Conservation (phyloP, 2,888 invertebrate species). For the Zeuzera pyrina region DNA sequence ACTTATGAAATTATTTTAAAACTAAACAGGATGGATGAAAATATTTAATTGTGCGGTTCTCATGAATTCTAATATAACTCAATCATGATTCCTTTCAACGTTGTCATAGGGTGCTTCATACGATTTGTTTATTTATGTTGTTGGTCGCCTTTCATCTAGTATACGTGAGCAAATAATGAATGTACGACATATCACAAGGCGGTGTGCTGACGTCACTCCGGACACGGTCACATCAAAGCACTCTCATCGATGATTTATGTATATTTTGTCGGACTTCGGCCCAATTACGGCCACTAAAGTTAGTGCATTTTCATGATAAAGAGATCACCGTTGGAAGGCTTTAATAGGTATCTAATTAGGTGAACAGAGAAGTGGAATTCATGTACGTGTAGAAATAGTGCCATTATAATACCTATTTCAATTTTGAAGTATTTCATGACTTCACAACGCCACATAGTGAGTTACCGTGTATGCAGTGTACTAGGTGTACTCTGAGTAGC, state of each 20-base stretch:
- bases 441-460: no score
- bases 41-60: constrained; percentile 34
- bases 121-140: constrained; percentile 67
- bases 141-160: constrained; percentile 66
- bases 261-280: constrained; percentile 57
- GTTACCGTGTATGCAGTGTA: no score
- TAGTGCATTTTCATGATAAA: constrained; percentile 59
- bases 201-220: constrained; percentile 53
- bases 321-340: no score
- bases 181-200: constrained; percentile 57
- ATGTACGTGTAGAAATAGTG: neutral
- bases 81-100: constrained; percentile 45
- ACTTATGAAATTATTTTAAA: no score
- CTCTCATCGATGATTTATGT: constrained; percentile 55
- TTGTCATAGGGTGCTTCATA: constrained; percentile 47
- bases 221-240: constrained; percentile 66
- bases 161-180: constrained; percentile 69
- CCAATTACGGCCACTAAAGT: constrained; percentile 62
- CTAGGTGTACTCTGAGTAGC: no score
- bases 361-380: neutral
- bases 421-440: no score
- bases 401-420: neutral
- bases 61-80: constrained; percentile 51
- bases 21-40: constrained; percentile 22
- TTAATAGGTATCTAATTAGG: no score